These are phyloP conservation scores for Megalurothrips usitatus DNA, from an alignment of 2,888 invertebrate genomes.

Conservation along the genomic window DNA sequence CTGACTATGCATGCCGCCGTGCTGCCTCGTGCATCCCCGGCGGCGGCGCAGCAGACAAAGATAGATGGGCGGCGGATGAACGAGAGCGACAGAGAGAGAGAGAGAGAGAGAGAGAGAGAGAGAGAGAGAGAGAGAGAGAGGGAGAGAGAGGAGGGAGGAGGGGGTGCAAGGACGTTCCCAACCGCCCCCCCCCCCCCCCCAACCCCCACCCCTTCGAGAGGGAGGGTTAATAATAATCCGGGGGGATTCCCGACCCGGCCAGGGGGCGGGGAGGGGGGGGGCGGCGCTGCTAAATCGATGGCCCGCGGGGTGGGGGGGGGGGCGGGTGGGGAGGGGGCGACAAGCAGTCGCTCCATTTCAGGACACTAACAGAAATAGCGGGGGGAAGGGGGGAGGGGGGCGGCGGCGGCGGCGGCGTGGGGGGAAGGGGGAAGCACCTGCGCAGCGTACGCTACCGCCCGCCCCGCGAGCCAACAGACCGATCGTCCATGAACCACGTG, in stretches of 20 bases:
- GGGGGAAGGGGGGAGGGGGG: background rate
- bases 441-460: background rate
- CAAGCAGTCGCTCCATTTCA: conserved; percentile 19
- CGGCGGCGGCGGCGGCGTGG: background rate
- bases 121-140: too few relatives aligned
- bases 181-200: background rate
- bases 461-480: background rate
- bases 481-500: background rate
- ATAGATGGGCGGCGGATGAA: too few relatives aligned
- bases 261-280: background rate
- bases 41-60: too few relatives aligned
- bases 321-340: background rate
- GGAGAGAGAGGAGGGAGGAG: too few relatives aligned
- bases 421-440: background rate
- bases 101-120: too few relatives aligned
- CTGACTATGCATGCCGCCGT: too few relatives aligned
- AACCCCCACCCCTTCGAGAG: background rate
- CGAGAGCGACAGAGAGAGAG: too few relatives aligned
- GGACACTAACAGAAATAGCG: conserved; percentile 24
- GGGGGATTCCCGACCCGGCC: background rate
- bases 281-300: conserved; percentile 16
- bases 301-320: background rate
- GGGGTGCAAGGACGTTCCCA: background rate
- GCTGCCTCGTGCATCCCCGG: too few relatives aligned
- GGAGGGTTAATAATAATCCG: conserved; percentile 22